Base-by-base conservation (phyloP, 2,888 invertebrate species). In the Amphipyra berbera region DNA sequence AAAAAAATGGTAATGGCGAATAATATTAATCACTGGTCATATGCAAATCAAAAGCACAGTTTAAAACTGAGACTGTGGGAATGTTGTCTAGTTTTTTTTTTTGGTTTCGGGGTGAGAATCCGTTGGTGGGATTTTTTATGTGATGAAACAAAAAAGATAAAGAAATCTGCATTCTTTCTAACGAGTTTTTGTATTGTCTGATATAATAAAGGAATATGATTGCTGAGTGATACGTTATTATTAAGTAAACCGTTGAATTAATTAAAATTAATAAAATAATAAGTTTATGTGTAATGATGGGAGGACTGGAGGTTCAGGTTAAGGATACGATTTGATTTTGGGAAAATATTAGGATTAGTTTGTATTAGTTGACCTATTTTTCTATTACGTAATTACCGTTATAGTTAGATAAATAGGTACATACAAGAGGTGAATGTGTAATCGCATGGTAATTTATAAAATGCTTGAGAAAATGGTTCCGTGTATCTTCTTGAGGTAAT, bases 11-110 rank as follows among this genome's bases (percentile, higher is more conserved):
- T 77, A 81, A 80, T 83, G 76, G 81, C 85, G 87, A 93, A 93
- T 76, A 79, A 94, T 68, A 69, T 92, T 95, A 93, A 93, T 91
- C 89, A 94, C 90, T 87, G 82, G 81, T 81, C 79, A 81, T 93
- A 95, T 95, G 94, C 91, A 94, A 94, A 94, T 92, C 73, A 38
- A 40, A 62, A 55, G 74, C 78, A 82, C 76, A 79, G 82, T 85
- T 68, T 64, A 78, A 78, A 61, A 61, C 82, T 87, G 83, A 82
- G 69, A 82, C 81, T 90, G 90, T 93, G 93, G 90, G 91, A 93
- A 92, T 86, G 64, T 81, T 78, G 72, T 83, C 79, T 84, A 78
- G 64, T 81, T 78, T 82, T 79, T 78, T 82, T 79, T 27, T 82
- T 79, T 81, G 61, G 45, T 61, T 75, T 76, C 79, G 84, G 88